Conservation (phyloP, 1,140 invertebrate species). For the Drosophila lini region DNA sequence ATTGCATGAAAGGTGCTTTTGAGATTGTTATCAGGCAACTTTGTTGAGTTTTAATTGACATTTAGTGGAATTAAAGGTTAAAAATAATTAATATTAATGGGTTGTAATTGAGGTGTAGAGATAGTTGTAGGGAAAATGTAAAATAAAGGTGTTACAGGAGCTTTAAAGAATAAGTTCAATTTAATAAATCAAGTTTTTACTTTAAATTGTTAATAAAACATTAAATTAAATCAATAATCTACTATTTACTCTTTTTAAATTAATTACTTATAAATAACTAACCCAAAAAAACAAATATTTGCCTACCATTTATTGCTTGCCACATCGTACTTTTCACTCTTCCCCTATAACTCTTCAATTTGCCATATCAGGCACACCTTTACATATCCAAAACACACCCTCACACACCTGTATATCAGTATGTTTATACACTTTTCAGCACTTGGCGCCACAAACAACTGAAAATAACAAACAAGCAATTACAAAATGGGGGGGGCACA, state of each 20-base stretch:
- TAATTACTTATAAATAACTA: too few relatives aligned
- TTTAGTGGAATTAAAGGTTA: constrained; percentile 1
- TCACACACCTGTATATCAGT: neutral
- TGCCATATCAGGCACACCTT: constrained; percentile 4
- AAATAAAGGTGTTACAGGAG: neutral
- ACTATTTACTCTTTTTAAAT: neutral
- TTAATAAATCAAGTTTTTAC: neutral
- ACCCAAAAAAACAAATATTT: neutral
- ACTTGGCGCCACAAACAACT: constrained; percentile 24
- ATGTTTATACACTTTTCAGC: constrained; percentile 21
- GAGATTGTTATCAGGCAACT: constrained; percentile 14
- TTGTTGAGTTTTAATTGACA: constrained; percentile 23
- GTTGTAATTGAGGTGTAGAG: neutral
- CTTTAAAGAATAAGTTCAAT: neutral
- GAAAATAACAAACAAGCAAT: constrained; percentile 57
- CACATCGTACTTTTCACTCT: neutral
- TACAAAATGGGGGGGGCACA: constrained; percentile 64
- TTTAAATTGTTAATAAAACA: neutral
- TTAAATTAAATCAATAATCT: neutral
- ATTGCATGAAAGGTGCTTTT: constrained; percentile 1
- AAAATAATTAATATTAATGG: constrained; percentile 1
- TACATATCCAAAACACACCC: neutral
- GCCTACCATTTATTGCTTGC: neutral
- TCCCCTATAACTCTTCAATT: constrained; percentile 2
- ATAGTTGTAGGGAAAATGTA: neutral